phyloP scores from a whole-genome alignment of 2,888 invertebrate species.

The Ectobius pallidus region DNA sequence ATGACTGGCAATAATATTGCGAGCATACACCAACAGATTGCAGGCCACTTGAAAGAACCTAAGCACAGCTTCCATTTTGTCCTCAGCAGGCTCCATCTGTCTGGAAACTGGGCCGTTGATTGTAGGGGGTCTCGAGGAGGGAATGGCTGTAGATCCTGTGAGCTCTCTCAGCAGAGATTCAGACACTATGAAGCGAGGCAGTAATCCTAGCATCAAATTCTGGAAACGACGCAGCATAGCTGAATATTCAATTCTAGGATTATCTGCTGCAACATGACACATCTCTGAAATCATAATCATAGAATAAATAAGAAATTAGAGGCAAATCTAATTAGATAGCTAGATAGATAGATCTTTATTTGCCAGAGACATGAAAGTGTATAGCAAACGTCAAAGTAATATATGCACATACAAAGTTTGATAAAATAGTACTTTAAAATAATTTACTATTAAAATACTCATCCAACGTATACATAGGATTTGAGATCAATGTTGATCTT shows the following conservation, averaged over 20 bases:
- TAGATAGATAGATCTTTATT: too few species aligned
- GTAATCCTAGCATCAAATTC: conserved; percentile 73
- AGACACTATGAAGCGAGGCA: conserved; percentile 70
- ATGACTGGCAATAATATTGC: conserved; percentile 67
- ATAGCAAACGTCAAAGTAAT: too few species aligned
- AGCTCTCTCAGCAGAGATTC: conserved; percentile 54
- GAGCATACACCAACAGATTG: conserved; percentile 72
- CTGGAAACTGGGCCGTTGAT: conserved; percentile 4
- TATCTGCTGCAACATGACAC: conserved; percentile 25
- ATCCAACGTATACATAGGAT: too few species aligned
- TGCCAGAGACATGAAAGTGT: too few species aligned
- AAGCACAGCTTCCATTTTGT: conserved; percentile 34
- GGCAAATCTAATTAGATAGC: too few species aligned
- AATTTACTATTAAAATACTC: too few species aligned
- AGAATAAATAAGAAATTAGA: too few species aligned
- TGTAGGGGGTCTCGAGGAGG: conserved; percentile 36
- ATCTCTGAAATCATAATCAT: conserved; percentile 35
- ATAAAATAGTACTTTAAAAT: too few species aligned
- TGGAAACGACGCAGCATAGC: conserved; percentile 65
- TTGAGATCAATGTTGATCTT: too few species aligned
- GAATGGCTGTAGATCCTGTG: conserved; percentile 48
- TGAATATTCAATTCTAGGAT: conserved; percentile 49
- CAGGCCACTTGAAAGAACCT: conserved; percentile 66
- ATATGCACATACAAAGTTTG: too few species aligned
- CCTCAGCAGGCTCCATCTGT: neutral